Percentiles rank a stretch among this genome's conserved stretches.
Evolutionary conservation across 2,888 invertebrate genomes (phyloP).

Genomic region (Monopis laevigella): DNA sequence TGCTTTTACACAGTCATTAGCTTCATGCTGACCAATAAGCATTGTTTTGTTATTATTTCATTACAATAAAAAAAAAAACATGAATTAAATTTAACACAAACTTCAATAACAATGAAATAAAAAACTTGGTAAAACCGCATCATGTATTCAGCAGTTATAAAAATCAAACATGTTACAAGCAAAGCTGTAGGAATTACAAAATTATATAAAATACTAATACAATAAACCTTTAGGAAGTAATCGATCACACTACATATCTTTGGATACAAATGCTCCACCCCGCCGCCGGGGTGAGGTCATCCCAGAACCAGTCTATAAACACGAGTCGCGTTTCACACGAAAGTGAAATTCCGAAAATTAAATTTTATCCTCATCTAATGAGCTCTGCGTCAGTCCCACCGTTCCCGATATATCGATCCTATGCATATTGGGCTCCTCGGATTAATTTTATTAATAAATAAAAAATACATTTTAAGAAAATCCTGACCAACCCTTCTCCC

Average conservation of each 20-base stretch:
- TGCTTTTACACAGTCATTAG: too few species aligned
- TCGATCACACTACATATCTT: slow-evolving; percentile 59
- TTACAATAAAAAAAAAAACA: too few species aligned
- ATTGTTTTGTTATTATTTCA: too few species aligned
- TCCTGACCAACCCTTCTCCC: slow-evolving; percentile 18
- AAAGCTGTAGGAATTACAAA: too few species aligned
- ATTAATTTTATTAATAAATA: background rate
- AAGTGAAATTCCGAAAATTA: slow-evolving; percentile 23
- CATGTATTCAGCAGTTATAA: too few species aligned
- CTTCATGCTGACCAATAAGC: too few species aligned
- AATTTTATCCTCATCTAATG: slow-evolving; percentile 58
- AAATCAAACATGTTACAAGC: too few species aligned
- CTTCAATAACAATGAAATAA: too few species aligned
- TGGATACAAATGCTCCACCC: slow-evolving; percentile 46
- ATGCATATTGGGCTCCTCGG: slow-evolving; percentile 37
- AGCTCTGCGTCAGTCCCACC: slow-evolving; percentile 53
- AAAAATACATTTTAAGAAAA: slow-evolving; percentile 11
- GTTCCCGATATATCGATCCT: slow-evolving; percentile 33
- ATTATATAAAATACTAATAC: slow-evolving; percentile 46
- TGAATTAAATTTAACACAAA: too few species aligned
- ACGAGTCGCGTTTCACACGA: slow-evolving; percentile 15
- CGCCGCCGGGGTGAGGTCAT: slow-evolving; percentile 13
- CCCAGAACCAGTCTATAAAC: slow-evolving; percentile 12
- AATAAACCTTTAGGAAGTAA: slow-evolving; percentile 60
- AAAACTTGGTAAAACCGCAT: too few species aligned